Evolutionary conservation across 2,797 vertebrate genomes (phyloP), one percentile per base, ranked within the genome.

Genomic region (Huso huso): DNA sequence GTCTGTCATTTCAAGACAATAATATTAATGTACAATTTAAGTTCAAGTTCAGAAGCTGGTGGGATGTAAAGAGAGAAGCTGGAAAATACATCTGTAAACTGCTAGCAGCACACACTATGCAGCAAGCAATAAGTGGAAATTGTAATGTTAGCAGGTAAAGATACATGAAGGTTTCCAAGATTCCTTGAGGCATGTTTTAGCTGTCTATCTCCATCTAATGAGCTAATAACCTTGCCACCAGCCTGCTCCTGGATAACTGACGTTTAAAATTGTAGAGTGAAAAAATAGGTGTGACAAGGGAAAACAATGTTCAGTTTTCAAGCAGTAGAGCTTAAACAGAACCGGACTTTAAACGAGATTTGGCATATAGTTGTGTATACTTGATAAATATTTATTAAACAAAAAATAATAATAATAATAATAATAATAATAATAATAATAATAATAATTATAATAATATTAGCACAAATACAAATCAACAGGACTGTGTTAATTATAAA

Each of bases 141-240:
- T 37, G 69, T 80, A 75, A 79, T 8, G 6, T 73, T 72, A 75
- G 73, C 63, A 78, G 74, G 55, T 53, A 78, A 37, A 75, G 69
- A 62, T 69, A 67, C 49, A 48, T 66, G 10, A 49, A 74, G 11
- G 10, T 72, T 76, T 78, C 51, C 48, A 57, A 6, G 6, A 78
- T 82, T 86, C 75, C 77, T 78, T 62, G 65, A 80, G 76, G 70
- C 64, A 75, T 52, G 1, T 49, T 23, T 82, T 77, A 78, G 73
- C 73, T 74, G 64, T 68, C 68, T 77, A 58, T 57, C 71, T 15
- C 49, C 64, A 13, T 75, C 62, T 82, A 76, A 81, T 73, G 71
- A 75, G 50, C 12, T 78, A 77, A 80, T 63, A 79, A 82, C 75
- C 79, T 84, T 82, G 74, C 80, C 69, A 78, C 72, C 75, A 82